phyloP scores from a whole-genome alignment of 2,797 vertebrate genomes.

The Ctenosaura bakeri region DNA sequence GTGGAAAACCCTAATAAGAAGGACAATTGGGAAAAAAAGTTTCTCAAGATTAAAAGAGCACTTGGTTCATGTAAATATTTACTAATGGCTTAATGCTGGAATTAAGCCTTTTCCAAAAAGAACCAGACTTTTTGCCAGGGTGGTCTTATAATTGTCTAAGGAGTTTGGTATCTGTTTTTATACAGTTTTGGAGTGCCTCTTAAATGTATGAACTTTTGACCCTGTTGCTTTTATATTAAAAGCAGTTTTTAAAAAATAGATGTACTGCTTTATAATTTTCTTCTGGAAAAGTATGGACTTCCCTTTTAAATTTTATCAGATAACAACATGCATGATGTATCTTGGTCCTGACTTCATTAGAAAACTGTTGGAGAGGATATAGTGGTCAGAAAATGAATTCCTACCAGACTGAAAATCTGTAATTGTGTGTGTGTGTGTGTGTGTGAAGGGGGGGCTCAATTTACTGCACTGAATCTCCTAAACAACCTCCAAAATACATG shows the following conservation, averaged over 20 bases:
- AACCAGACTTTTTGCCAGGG: not conserved
- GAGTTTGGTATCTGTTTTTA: not conserved
- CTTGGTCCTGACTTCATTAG: not conserved
- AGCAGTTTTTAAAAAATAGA: not conserved
- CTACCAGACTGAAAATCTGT: not conserved
- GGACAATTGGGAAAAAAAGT: not conserved
- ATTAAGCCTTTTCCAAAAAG: not conserved
- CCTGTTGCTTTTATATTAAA: not conserved
- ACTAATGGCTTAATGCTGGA: not conserved
- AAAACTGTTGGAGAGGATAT: not conserved
- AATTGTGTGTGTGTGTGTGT: not conserved
- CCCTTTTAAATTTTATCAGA: not conserved
- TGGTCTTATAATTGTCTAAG: not conserved
- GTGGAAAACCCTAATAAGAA: not conserved
- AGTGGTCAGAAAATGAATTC: not conserved
- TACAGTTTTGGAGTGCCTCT: not conserved
- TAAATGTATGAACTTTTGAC: not conserved
- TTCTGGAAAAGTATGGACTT: not conserved
- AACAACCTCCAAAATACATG: conserved; percentile 6
- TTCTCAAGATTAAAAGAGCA: conserved; percentile 8
- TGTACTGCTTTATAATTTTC: not conserved
- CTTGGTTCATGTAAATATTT: not conserved
- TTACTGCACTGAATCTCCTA: not conserved
- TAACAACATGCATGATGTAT: not conserved
- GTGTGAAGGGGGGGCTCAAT: not conserved